Evolutionary conservation across 1,140 invertebrate genomes (phyloP).

Genomic region (Cyphomyrmex costatus): DNA sequence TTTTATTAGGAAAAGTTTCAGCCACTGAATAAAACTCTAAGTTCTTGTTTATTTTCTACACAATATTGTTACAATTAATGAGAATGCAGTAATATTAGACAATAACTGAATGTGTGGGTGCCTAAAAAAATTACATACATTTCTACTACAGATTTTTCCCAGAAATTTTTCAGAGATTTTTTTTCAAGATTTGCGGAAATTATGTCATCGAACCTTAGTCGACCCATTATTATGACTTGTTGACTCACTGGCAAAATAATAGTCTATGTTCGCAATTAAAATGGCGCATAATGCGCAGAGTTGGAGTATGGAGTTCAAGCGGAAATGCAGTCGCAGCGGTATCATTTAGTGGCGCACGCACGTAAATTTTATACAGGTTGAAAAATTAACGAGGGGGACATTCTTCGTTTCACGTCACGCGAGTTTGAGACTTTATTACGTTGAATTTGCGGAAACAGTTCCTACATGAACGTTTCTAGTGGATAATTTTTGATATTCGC

Average conservation of each 20-base stretch:
- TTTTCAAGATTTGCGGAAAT: not conserved
- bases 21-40: too few species aligned
- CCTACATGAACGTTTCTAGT: not conserved
- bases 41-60: too few species aligned
- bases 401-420: constrained; percentile 23
- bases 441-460: constrained; percentile 36
- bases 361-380: constrained; percentile 32
- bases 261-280: not conserved
- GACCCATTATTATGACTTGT: not conserved
- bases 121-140: too few species aligned
- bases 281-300: constrained; percentile 12
- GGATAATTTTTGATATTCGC: constrained; percentile 24
- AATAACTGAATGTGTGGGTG: too few species aligned
- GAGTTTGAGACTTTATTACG: constrained; percentile 45
- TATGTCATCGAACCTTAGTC: not conserved
- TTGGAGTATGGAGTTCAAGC: not conserved
- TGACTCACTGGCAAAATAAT: not conserved
- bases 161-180: too few species aligned
- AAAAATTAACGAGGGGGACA: constrained; percentile 43
- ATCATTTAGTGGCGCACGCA: constrained; percentile 25
- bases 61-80: too few species aligned
- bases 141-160: too few species aligned
- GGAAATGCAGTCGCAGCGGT: not conserved
- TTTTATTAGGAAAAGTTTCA: too few species aligned
- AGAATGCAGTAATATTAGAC: too few species aligned